Evolutionary conservation across 2,113 vertebrate genomes (phyloP).

Genomic region (Pomatorhinus ruficollis): DNA sequence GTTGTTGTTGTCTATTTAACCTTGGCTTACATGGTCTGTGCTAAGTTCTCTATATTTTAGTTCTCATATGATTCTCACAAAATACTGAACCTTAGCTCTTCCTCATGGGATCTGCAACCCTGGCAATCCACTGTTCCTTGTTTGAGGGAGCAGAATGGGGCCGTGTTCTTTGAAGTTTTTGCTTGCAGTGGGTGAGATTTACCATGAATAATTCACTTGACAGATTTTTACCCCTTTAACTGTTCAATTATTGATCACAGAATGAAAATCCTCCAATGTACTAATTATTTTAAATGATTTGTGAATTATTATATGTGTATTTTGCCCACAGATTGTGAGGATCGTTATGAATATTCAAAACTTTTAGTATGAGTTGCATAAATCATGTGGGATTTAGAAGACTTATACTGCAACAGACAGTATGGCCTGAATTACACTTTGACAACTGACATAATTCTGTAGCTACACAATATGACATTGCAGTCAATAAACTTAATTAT

Average conservation of each 20-base stretch:
- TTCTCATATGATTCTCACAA: background rate
- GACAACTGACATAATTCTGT: background rate
- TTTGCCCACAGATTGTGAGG: conserved; percentile 23
- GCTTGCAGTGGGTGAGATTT: background rate
- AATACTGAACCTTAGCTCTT: background rate
- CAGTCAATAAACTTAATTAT: background rate
- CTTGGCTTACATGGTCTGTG: rapidly evolving
- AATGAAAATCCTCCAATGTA: conserved; percentile 2
- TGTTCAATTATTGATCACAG: conserved; percentile 67
- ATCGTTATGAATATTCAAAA: conserved; percentile 47
- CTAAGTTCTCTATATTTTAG: background rate
- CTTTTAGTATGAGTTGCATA: background rate
- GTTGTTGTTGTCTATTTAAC: rapidly evolving
- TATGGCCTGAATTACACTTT: background rate
- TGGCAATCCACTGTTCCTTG: background rate
- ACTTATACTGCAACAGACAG: background rate
- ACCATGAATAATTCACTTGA: conserved; percentile 46
- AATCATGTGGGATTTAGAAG: background rate
- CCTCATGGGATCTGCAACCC: background rate
- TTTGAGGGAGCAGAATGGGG: background rate
- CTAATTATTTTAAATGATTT: conserved; percentile 60
- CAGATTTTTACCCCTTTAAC: conserved; percentile 54
- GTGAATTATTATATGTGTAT: conserved; percentile 33
- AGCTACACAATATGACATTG: background rate
- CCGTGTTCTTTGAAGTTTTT: conserved; percentile 16